These are phyloP conservation scores for Platypus cylindrus DNA, from an alignment of 2,888 invertebrate genomes.

Conservation along the genomic window DNA sequence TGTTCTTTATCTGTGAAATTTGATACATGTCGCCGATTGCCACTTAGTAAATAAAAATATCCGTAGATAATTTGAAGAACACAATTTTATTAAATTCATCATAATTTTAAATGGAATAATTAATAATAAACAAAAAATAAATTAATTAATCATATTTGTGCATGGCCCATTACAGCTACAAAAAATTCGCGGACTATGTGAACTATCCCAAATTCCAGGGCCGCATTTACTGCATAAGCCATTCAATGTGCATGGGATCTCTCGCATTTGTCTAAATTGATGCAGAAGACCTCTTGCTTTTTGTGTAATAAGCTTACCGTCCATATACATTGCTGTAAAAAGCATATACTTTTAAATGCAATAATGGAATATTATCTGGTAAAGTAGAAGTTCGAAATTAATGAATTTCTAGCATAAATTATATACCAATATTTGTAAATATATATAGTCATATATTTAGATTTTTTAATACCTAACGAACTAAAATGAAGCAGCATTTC, in stretches of 20 bases:
- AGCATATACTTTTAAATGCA: neutral
- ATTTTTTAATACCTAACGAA: conserved; percentile 70
- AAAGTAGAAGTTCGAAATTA: too few relatives aligned
- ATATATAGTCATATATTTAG: neutral
- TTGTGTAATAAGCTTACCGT: conserved; percentile 75
- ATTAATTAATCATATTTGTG: conserved; percentile 15
- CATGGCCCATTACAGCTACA: conserved; percentile 45
- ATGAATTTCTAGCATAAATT: too few relatives aligned
- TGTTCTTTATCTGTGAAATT: too few relatives aligned
- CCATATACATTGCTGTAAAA: conserved; percentile 86
- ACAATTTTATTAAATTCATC: too few relatives aligned
- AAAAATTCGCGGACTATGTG: conserved; percentile 75
- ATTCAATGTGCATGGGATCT: conserved; percentile 80
- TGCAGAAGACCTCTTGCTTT: conserved; percentile 86
- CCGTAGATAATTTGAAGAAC: too few relatives aligned
- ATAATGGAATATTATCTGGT: too few relatives aligned
- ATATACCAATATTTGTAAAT: too few relatives aligned
- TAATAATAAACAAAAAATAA: too few relatives aligned
- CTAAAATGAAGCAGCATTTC: conserved; percentile 93
- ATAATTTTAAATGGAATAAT: too few relatives aligned
- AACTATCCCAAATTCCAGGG: conserved; percentile 90
- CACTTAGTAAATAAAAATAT: too few relatives aligned
- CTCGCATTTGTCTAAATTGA: conserved; percentile 76
- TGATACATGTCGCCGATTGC: too few relatives aligned
- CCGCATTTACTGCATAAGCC: conserved; percentile 81